Base-by-base conservation (phyloP, 1,140 invertebrate species). In the Eufriesea mexicana region DNA sequence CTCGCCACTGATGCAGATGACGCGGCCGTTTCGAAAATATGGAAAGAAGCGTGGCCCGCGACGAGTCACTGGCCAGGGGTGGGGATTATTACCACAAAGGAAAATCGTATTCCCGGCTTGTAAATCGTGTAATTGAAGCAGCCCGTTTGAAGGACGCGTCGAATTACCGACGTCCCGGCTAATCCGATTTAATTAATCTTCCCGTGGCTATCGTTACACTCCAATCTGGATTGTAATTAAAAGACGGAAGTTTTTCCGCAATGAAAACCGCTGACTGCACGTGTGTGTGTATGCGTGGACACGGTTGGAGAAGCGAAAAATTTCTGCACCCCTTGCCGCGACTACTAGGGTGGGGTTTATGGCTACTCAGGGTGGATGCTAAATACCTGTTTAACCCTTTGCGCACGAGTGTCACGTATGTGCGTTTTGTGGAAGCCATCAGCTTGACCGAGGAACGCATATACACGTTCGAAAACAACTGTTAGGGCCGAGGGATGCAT, bases 1-100 rank as follows among this genome's bases (percentile, higher is more conserved):
- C 57, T 84, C 57, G 61, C n/a, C 49, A 72, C 49, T 42, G 72
- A 84, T 67, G 75, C 85, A 55, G 85, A 75, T 79, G 83, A 76
- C 67, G 66, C 59, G 49, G 51, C 28, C 25, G 51, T 66, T 71
- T 75, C 57, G 80, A 71, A 84, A 70, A 80, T 61, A 61, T 42
- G 67, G 54, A 76, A 72, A 76, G 71, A 61, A 64, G 74, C 25
- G n/a, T 45, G 49, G 28, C 55, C 45, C 59, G 68, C 12, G 12
- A 7, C n/a, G 4, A 25, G 0, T 2, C 18, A 35, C 10, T 18
- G 0, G 42, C 12, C 16, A 2, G 25, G 8, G 5, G 7, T 2
- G 2, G 25, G 18, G 25, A 83, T 77, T 57, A 67, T 75, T 55
- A 25, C 16, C 49, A 42, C 72, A 57, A 57, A 82, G 72, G 62